Evolutionary conservation across 2,888 invertebrate genomes (phyloP), one percentile per base, ranked within the genome.

Genomic region (Oligia fasciuncula): DNA sequence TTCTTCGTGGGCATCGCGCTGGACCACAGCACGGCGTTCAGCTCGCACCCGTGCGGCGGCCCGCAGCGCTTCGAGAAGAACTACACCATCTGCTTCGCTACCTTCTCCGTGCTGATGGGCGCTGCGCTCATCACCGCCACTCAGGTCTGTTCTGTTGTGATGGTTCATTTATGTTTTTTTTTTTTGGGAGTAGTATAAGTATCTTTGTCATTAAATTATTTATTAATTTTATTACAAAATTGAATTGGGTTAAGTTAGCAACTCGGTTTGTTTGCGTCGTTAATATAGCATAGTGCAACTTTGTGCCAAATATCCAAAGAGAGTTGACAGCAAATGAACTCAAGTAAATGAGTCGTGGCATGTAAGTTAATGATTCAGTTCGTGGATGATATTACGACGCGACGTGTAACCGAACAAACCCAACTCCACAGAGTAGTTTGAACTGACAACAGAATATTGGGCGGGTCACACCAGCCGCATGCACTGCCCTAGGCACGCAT

Each of bases 41-140:
- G 99, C 46, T 97, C 98, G 90, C 99, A 99, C 95, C 99, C 99
- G 0, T 99, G 99, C 92, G 98, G 98, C 0, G 98, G 98, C 0
- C 98, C 99, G 13, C 98, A 98, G 91, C 97, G 97, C 81, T 98
- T 98, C 93, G 99, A 99, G 95, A 99, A 99, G 94, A 99, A 99
- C 96, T 99, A 99, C 96, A 99, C 99, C 60, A 99, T 99, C 86
- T 99, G 99, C 94, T 99, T 99, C 95, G 99, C 99, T 19, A 99
- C 99, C 69, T 99, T 99, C 96, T 99, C 99, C 35, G 98, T 99
- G 54, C 97, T 99, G 54, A 99, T 99, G 99, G 98, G 99, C 3
- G 99, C 99, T 69, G 99, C 99, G 2, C 97, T 99, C 77, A 98
- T 99, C 72, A 98, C 98, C 11, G 99, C 99, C 1, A 98, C 99